phyloP scores from a whole-genome alignment of 2,797 vertebrate genomes.

The Catostomus latipinnis region DNA sequence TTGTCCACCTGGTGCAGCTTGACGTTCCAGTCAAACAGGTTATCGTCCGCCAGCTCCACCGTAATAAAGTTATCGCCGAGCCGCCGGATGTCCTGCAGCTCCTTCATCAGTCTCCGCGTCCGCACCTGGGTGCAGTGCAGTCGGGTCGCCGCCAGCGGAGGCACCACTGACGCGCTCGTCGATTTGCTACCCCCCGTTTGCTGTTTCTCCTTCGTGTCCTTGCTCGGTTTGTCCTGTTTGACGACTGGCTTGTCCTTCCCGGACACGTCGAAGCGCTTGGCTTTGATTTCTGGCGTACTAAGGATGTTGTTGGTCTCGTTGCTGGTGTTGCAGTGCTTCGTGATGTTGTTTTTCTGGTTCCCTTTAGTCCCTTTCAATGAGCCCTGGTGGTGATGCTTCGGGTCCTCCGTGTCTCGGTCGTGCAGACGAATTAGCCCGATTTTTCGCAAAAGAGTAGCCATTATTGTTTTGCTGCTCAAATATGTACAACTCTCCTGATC shows the following conservation, averaged over 20 bases:
- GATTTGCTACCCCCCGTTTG: constrained; percentile 76
- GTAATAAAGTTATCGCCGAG: constrained; percentile 98
- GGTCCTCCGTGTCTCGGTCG: constrained; percentile 97
- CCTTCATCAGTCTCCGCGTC: constrained; percentile 97
- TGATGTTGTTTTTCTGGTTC: constrained; percentile 86
- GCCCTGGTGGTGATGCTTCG: constrained; percentile 91
- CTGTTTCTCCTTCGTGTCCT: constrained; percentile 80
- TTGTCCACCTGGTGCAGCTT: constrained; percentile 99
- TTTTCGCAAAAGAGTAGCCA: constrained; percentile 97
- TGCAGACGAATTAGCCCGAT: constrained; percentile 98
- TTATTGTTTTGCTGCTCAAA: constrained; percentile 65
- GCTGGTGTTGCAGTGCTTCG: constrained; percentile 85
- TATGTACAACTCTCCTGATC: constrained; percentile 52
- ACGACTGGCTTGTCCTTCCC: constrained; percentile 80
- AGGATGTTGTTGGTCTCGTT: constrained; percentile 81
- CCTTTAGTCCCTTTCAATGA: constrained; percentile 89
- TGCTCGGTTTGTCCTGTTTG: constrained; percentile 78
- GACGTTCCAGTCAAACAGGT: constrained; percentile 99
- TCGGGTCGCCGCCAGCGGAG: constrained; percentile 84
- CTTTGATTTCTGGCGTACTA: constrained; percentile 85
- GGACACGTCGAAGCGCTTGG: constrained; percentile 86
- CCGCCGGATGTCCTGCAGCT: constrained; percentile 97
- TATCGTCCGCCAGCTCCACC: constrained; percentile 98
- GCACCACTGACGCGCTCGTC: constrained; percentile 74
- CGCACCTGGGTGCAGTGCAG: constrained; percentile 97